Conservation (phyloP, 2,113 vertebrate species). For the Corvus cornix region DNA sequence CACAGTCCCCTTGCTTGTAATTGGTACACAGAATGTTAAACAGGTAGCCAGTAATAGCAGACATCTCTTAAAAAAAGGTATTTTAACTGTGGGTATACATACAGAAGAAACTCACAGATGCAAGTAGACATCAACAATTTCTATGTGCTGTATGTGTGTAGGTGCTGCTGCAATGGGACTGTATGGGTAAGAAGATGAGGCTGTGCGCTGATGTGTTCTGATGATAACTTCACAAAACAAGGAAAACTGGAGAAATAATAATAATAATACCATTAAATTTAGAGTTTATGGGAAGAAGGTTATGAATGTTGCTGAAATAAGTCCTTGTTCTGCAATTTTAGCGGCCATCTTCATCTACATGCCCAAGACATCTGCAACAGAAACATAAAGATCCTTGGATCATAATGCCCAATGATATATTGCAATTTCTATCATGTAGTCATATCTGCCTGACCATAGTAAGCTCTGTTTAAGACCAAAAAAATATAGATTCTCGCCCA, state of each 20-base stretch:
- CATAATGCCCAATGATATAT: not conserved
- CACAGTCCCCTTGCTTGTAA: not conserved
- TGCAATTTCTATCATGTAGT: not conserved
- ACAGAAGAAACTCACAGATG: not conserved
- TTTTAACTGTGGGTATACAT: not conserved
- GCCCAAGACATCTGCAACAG: not conserved
- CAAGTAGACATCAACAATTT: not conserved
- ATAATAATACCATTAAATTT: not conserved
- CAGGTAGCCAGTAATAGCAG: not conserved
- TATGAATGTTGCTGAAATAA: not conserved
- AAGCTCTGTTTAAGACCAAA: not conserved
- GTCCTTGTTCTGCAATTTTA: not conserved
- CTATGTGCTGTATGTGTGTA: not conserved
- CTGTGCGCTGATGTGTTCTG: not conserved
- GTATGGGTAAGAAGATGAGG: not conserved
- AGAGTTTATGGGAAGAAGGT: not conserved
- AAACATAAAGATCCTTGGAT: not conserved
- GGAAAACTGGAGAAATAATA: not conserved
- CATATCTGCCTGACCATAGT: not conserved
- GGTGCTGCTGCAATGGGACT: not conserved
- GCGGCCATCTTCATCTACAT: not conserved
- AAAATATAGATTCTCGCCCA: not conserved
- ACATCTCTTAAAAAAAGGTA: not conserved
- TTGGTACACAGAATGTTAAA: not conserved
- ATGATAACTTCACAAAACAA: not conserved